Evolutionary conservation across 64 coral and sea anemone genomes (phyloP).

Genomic region (Orbicella faveolata): DNA sequence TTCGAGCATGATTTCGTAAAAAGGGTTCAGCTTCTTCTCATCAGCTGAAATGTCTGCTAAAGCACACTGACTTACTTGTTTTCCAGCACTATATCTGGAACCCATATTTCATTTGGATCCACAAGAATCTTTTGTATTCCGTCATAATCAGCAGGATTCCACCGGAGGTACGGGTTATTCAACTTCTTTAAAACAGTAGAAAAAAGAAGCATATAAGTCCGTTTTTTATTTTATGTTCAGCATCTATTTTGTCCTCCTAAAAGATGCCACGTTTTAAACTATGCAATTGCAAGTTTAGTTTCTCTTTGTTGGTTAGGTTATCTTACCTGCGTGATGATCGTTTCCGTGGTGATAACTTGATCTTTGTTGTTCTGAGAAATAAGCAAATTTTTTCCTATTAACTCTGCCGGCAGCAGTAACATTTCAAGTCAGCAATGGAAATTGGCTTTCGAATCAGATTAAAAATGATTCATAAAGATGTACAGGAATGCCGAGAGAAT

Average conservation of each 20-base stretch:
- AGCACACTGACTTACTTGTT: conserved; percentile 63
- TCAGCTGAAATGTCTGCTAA: background rate
- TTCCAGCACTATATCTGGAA: conserved; percentile 63
- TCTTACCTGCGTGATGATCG: conserved; percentile 42
- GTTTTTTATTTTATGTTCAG: background rate
- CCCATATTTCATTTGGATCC: conserved; percentile 56
- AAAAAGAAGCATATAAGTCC: background rate
- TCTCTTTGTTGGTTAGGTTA: background rate
- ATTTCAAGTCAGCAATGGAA: background rate
- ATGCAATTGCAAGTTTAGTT: background rate
- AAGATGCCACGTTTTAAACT: too few species aligned
- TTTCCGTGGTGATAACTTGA: conserved; percentile 58
- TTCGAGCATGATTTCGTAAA: too few species aligned
- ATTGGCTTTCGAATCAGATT: background rate
- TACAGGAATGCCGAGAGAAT: too few species aligned
- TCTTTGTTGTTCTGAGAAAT: conserved; percentile 62
- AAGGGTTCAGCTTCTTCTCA: background rate
- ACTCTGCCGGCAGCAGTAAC: background rate
- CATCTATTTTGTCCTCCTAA: too few species aligned
- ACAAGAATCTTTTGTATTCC: conserved; percentile 44
- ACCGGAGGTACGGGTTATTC: conserved; percentile 53
- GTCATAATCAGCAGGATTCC: conserved; percentile 58
- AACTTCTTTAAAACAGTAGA: conserved; percentile 35
- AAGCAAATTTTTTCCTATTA: background rate
- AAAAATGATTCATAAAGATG: too few species aligned